These are phyloP conservation scores for Sarcophaga subvicina DNA, from an alignment of 2,888 invertebrate species.

Conservation along the genomic window DNA sequence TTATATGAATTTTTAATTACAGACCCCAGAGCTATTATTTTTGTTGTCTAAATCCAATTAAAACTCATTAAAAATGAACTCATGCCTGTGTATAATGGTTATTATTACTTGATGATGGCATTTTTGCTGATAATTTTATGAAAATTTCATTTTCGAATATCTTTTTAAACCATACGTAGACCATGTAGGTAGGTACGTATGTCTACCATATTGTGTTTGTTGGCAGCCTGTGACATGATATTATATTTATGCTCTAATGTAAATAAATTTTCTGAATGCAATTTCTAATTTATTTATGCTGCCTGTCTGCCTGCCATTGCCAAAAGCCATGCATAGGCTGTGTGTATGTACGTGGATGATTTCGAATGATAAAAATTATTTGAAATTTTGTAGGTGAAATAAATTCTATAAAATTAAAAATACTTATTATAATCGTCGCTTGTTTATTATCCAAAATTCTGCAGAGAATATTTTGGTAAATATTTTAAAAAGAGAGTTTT, in stretches of 20 bases:
- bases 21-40: background rate
- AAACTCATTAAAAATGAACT: slow-evolving; percentile 9
- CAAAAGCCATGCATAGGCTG: no score
- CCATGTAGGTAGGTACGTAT: background rate
- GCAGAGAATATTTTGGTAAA: no score
- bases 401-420: no score
- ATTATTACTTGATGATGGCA: background rate
- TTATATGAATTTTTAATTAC: background rate
- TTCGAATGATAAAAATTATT: no score
- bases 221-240: background rate
- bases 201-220: background rate
- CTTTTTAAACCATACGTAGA: no score
- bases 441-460: no score
- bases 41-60: background rate
- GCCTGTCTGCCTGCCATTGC: background rate
- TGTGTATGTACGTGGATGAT: no score
- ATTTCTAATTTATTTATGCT: background rate
- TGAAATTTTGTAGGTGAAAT: no score
- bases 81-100: background rate
- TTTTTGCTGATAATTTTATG: no score
- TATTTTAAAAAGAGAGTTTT: no score
- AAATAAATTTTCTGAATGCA: background rate
- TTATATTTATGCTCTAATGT: background rate
- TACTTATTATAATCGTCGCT: no score
- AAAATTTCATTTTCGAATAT: no score